A percentile compares a stretch with the other conserved stretches of the same genome.
phyloP scores from a whole-genome alignment of 2,113 vertebrate genomes.

The Mungos mungo region DNA sequence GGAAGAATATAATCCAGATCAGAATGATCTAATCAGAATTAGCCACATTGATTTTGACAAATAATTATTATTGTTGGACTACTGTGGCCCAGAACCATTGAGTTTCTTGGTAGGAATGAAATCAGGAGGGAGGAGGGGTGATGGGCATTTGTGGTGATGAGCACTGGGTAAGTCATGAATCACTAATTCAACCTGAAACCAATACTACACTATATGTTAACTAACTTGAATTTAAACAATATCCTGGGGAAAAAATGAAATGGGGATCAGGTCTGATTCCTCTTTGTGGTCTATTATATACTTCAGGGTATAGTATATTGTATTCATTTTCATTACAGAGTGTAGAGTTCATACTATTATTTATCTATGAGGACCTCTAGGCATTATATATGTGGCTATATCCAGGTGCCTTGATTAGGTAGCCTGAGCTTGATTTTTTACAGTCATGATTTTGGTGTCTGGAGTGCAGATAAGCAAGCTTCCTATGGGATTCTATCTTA shows the following conservation, averaged over 20 bases:
- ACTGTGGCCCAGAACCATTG: neutral
- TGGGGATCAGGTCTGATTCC: neutral
- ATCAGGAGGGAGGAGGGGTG: neutral
- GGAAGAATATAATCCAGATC: neutral
- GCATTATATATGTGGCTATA: neutral
- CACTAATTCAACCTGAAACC: no score
- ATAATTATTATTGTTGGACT: neutral
- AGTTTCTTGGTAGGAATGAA: slow-evolving; percentile 23
- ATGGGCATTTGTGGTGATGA: no score
- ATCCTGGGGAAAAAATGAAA: no score
- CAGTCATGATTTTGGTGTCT: neutral
- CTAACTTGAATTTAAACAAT: no score
- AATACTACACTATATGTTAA: no score
- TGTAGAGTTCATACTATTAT: neutral
- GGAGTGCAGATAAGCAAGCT: slow-evolving; percentile 20
- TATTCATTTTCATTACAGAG: neutral
- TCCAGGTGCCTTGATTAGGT: neutral
- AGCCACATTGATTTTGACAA: neutral
- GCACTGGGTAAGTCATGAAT: no score
- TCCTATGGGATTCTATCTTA: neutral
- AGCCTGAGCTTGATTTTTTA: slow-evolving; percentile 36
- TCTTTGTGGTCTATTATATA: slow-evolving; percentile 11
- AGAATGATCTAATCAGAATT: neutral
- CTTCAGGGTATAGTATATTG: neutral
- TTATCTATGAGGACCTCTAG: neutral